Base-by-base conservation (phyloP, 1,140 invertebrate genomes). In the Radopholus similis region DNA sequence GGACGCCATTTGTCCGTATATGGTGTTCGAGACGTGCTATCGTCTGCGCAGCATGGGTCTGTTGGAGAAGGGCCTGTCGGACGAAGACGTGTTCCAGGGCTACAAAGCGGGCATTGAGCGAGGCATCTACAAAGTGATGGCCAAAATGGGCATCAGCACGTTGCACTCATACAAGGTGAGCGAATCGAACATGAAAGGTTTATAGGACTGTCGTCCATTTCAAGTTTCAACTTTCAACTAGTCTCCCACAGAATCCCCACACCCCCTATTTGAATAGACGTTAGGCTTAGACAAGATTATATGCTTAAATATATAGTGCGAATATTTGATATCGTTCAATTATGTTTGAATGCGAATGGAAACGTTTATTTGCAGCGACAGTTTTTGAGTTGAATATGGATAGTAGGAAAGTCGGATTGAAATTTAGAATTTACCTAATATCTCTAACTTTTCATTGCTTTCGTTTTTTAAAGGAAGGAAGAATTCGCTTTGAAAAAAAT, bases 141-240 rank as follows among this genome's bases (percentile, higher is more conserved):
- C 95, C 1, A 99, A 99, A 85, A 99, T 99, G 95, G 95, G 95
- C 40, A 98, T 98, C 79, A 95, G 93, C 44, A 98, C 95, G 0
- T 84, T 98, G 18, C 95, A 98, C 82, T 96, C 93, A n/a, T 99
- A 98, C 84, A 97, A 97, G 70, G 68, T 70, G 18, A 2, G 1
- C 38, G 86, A 83, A 60, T 37, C n/a, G 47, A 13, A 54, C 32
- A 63, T 42, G 42, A 59, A 26, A 76, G 5, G 21, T 77, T 73
- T 73, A n/a, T n/a, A n/a, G n/a, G n/a, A n/a, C n/a, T n/a, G n/a
- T n/a, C n/a, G n/a, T n/a, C n/a, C 8, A 28, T 37, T 74, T 40
- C 54, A 65, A 13, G 44, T 63, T 15, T 73, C 40, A 9, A 15
- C 9, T 0, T 18, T 34, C 23, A 42, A 32, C 30, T 57, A 60